These are phyloP conservation scores for Syngnathoides biaculeatus DNA, from an alignment of 2,113 vertebrate genomes.

Conservation along the genomic window DNA sequence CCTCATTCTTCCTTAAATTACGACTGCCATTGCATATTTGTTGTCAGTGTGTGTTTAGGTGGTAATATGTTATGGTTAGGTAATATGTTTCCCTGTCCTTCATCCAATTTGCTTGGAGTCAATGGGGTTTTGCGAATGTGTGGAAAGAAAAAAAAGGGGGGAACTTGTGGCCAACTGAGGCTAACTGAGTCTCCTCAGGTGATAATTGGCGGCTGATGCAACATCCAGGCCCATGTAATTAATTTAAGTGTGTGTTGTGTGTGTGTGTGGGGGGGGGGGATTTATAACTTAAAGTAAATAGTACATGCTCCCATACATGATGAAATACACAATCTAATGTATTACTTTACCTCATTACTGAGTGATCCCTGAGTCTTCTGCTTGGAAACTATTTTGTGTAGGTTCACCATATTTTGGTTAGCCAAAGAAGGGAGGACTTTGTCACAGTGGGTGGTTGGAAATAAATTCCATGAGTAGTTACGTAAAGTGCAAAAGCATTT, in stretches of 20 bases:
- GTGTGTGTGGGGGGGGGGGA: not conserved
- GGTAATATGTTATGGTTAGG: constrained; percentile 50
- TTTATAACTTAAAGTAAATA: constrained; percentile 2
- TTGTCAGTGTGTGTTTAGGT: constrained; percentile 53
- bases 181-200: constrained; percentile 55
- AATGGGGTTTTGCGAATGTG: constrained; percentile 32
- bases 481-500: no score
- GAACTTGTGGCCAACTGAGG: constrained; percentile 37
- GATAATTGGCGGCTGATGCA: constrained; percentile 66
- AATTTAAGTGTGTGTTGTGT: constrained; percentile 26
- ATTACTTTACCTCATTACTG: not conserved
- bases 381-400: not conserved
- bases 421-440: no score
- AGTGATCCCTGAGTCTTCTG: not conserved
- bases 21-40: constrained; percentile 43
- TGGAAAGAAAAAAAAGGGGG: constrained; percentile 27
- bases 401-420: not conserved
- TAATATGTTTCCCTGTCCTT: constrained; percentile 49
- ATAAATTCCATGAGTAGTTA: no score
- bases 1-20: constrained; percentile 47
- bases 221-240: constrained; percentile 47
- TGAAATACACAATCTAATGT: constrained; percentile 9
- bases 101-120: constrained; percentile 43
- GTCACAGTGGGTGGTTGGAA: no score
- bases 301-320: constrained; percentile 21